phyloP scores from a whole-genome alignment of 2,888 invertebrate genomes.

The Sarcophaga variegata region DNA sequence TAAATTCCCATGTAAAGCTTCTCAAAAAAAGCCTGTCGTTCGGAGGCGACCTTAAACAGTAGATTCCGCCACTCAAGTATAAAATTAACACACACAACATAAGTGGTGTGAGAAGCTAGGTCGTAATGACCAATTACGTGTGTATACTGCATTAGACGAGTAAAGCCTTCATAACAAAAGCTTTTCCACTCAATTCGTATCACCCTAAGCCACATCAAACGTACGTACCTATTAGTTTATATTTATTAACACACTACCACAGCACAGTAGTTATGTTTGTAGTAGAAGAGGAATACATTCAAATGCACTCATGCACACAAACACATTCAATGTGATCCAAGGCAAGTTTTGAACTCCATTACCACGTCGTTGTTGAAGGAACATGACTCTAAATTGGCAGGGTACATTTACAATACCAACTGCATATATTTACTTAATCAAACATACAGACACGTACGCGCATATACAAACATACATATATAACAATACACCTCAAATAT shows the following conservation, averaged over 20 bases:
- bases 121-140: too few relatives aligned
- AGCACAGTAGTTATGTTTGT: too few relatives aligned
- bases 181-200: neutral
- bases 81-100: too few relatives aligned
- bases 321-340: neutral
- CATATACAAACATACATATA: neutral
- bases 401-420: slow-evolving; percentile 47
- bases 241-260: neutral
- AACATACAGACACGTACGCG: neutral
- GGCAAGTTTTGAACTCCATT: slow-evolving; percentile 46
- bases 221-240: neutral
- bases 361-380: slow-evolving; percentile 47
- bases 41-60: too few relatives aligned
- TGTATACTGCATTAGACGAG: too few relatives aligned
- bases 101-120: too few relatives aligned
- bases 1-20: too few relatives aligned
- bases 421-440: slow-evolving; percentile 42
- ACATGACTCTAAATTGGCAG: slow-evolving; percentile 56
- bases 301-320: too few relatives aligned
- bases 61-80: too few relatives aligned
- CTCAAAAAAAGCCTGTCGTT: too few relatives aligned
- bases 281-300: too few relatives aligned
- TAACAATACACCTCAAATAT: neutral
- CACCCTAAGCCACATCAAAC: neutral
- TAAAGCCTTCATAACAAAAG: too few relatives aligned